Conservation (phyloP, 30 jellyfish, hydroid and myxozoan species). For the Haliclystus octoradiatus region DNA sequence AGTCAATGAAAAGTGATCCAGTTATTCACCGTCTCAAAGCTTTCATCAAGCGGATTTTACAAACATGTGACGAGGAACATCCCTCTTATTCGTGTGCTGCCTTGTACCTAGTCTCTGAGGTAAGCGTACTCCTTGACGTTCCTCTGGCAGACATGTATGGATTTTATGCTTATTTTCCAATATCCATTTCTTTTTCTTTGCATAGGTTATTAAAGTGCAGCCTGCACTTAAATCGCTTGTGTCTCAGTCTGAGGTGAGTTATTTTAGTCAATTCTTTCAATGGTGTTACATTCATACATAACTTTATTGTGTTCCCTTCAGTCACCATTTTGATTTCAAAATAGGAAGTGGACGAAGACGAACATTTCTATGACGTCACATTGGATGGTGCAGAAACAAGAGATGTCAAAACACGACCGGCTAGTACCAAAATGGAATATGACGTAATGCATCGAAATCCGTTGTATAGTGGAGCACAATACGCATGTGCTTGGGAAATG, state of each 20-base stretch:
- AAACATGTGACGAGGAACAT: slow-evolving; percentile 48
- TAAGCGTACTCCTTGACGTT: neutral
- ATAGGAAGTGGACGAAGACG: slow-evolving; percentile 91
- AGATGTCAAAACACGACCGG: neutral
- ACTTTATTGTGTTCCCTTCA: neutral
- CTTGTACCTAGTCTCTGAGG: slow-evolving; percentile 80
- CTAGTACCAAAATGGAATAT: slow-evolving; percentile 15
- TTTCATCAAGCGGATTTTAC: slow-evolving; percentile 69
- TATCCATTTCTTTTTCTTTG: neutral
- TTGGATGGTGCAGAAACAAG: neutral
- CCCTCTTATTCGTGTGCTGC: slow-evolving; percentile 74
- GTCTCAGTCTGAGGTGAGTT: slow-evolving; percentile 77
- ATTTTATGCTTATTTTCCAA: neutral
- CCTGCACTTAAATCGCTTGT: slow-evolving; percentile 63
- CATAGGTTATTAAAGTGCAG: slow-evolving; percentile 49
- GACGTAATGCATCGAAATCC: slow-evolving; percentile 64
- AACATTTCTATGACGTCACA: slow-evolving; percentile 41
- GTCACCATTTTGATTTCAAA: neutral
- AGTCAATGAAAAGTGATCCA: slow-evolving; percentile 79
- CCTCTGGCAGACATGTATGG: neutral
- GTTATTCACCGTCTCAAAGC: slow-evolving; percentile 70
- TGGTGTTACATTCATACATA: neutral
- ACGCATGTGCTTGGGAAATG: slow-evolving; percentile 86
- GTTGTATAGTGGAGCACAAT: slow-evolving; percentile 83
- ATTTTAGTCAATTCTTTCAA: neutral